phyloP scores from a whole-genome alignment of 1,140 invertebrate species.

The Holotrichia oblita region DNA sequence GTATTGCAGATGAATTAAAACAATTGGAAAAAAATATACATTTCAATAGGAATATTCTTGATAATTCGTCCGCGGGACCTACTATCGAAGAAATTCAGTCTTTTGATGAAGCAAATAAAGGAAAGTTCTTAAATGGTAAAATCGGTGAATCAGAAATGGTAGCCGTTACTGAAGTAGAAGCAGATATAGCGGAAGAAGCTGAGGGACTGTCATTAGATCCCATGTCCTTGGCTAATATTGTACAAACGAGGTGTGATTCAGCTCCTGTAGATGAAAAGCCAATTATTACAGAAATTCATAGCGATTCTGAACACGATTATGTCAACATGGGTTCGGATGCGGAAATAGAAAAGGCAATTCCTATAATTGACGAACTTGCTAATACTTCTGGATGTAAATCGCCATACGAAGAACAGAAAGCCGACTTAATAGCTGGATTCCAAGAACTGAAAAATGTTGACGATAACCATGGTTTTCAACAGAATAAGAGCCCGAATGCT shows the following conservation, averaged over 20 bases:
- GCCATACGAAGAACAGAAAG: constrained; percentile 55
- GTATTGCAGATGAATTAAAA: constrained; percentile 63
- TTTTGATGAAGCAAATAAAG: constrained; percentile 61
- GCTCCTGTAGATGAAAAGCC: constrained; percentile 23
- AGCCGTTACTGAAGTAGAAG: constrained; percentile 52
- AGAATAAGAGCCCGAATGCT: constrained; percentile 2
- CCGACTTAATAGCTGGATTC: constrained; percentile 54
- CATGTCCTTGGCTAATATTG: constrained; percentile 52
- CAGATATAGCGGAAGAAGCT: constrained; percentile 45
- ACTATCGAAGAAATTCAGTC: constrained; percentile 49
- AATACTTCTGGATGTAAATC: constrained; percentile 45
- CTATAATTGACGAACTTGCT: constrained; percentile 32
- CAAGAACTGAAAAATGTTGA: constrained; percentile 54
- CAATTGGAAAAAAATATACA: constrained; percentile 53
- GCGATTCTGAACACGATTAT: constrained; percentile 58
- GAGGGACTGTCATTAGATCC: constrained; percentile 45
- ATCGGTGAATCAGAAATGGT: constrained; percentile 50
- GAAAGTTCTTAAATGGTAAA: constrained; percentile 58
- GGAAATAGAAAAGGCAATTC: constrained; percentile 35
- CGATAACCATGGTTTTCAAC: not conserved
- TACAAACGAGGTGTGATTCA: constrained; percentile 45
- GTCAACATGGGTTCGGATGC: constrained; percentile 56
- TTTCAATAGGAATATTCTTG: not conserved
- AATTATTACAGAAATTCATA: constrained; percentile 37
- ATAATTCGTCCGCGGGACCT: not conserved